These are phyloP conservation scores for Glandiceps talaboti DNA, from an alignment of 53 echinoderm and acorn worm genomes.

Conservation along the genomic window DNA sequence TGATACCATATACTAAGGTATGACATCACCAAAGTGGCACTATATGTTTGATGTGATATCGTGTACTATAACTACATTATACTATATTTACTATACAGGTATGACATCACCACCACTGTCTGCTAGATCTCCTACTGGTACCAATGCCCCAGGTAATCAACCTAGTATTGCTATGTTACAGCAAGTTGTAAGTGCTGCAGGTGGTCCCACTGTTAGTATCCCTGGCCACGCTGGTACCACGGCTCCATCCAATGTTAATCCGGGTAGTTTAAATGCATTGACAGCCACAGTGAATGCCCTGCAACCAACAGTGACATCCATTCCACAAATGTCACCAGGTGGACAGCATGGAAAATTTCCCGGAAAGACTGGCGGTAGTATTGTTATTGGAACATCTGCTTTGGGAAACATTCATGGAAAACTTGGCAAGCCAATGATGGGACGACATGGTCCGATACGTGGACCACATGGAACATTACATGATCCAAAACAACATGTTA, in stretches of 20 bases:
- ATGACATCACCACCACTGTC: neutral
- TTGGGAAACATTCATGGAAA: conserved; percentile 8
- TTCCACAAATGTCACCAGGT: conserved; percentile 18
- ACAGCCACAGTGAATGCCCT: conserved; percentile 45
- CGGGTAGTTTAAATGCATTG: conserved; percentile 27
- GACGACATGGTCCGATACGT: neutral
- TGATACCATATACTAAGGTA: too few species aligned
- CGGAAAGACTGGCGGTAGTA: neutral
- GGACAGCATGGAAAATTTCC: neutral
- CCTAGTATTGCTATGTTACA: neutral
- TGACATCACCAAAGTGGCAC: too few species aligned
- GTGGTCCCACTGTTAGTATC: neutral
- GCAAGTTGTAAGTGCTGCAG: neutral
- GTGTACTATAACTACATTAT: too few species aligned
- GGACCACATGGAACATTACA: neutral
- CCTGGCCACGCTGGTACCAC: neutral
- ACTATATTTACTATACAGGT: too few species aligned
- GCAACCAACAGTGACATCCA: conserved; percentile 31
- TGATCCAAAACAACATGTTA: conserved; percentile 44
- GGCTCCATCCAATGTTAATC: neutral
- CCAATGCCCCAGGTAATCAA: neutral
- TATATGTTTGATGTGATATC: too few species aligned
- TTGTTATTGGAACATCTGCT: conserved; percentile 5
- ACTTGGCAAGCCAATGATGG: neutral
- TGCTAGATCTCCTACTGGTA: neutral